phyloP scores from a whole-genome alignment of 2,888 invertebrate genomes.

The Drosophila lacicola region DNA sequence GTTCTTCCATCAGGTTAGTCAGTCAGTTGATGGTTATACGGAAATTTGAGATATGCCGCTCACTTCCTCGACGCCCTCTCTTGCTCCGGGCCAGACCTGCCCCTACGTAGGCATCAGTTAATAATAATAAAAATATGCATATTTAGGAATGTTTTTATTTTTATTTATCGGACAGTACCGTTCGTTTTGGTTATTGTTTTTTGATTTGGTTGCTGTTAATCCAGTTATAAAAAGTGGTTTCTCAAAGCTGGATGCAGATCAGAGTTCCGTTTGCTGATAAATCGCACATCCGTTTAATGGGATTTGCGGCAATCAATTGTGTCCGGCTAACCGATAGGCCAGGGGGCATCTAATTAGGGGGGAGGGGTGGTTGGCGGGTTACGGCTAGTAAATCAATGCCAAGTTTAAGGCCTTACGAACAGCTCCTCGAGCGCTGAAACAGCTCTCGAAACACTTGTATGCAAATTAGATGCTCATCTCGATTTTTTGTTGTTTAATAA shows the following conservation, averaged over 20 bases:
- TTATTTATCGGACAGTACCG: conserved; percentile 29
- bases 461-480: conserved; percentile 45
- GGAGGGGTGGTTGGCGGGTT: conserved; percentile 1
- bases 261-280: conserved; percentile 60
- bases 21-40: conserved; percentile 41
- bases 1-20: conserved; percentile 30
- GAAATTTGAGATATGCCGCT: conserved; percentile 54
- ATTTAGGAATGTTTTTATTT: not conserved
- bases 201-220: conserved; percentile 37
- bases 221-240: conserved; percentile 65
- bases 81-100: not conserved
- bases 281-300: conserved; percentile 47
- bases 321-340: not conserved
- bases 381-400: conserved; percentile 58
- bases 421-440: conserved; percentile 32
- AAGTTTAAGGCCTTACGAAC: conserved; percentile 66
- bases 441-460: conserved; percentile 37
- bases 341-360: not conserved
- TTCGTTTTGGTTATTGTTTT: conserved; percentile 33
- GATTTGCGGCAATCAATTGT: conserved; percentile 33
- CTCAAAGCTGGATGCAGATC: conserved; percentile 32
- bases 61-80: conserved; percentile 48
- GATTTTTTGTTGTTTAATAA: conserved; percentile 10
- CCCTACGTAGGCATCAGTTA: not conserved
- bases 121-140: not conserved